A percentile compares a stretch with the other conserved stretches of the same genome.
phyloP scores from a whole-genome alignment of 2,113 vertebrate species.

The Halichoerus grypus region DNA sequence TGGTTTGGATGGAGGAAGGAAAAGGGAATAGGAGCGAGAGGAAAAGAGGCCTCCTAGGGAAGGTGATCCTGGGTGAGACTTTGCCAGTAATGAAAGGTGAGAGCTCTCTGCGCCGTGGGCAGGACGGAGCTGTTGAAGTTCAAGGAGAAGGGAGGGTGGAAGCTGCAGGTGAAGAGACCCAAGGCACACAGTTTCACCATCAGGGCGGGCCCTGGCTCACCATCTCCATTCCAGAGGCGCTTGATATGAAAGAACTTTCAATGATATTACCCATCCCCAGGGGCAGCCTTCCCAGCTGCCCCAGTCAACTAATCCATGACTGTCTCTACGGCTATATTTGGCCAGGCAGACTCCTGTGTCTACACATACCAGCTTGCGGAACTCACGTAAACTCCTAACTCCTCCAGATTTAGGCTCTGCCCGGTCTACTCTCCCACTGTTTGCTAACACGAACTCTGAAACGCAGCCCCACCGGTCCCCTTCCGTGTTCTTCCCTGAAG shows the following conservation, averaged over 20 bases:
- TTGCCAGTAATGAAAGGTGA: background rate
- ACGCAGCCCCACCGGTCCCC: background rate
- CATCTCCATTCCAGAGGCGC: slow-evolving; percentile 16
- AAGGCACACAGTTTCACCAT: background rate
- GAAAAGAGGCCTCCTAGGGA: slow-evolving; percentile 21
- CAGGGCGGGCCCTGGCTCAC: background rate
- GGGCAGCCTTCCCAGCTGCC: slow-evolving; percentile 64
- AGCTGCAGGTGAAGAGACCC: background rate
- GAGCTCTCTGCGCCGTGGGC: background rate
- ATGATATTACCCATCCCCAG: background rate
- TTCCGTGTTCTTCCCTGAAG: background rate
- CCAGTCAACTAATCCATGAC: slow-evolving; percentile 65
- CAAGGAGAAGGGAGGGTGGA: background rate
- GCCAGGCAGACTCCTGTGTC: slow-evolving; percentile 4
- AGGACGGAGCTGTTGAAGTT: background rate
- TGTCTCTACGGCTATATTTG: slow-evolving; percentile 67
- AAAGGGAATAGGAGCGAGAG: background rate
- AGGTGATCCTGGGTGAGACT: background rate
- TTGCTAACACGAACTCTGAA: slow-evolving; percentile 39
- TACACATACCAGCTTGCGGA: slow-evolving; percentile 37
- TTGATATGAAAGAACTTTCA: slow-evolving; percentile 41
- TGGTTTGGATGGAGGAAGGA: background rate
- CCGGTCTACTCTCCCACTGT: background rate
- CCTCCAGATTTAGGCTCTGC: slow-evolving; percentile 60
- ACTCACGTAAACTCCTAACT: background rate